These are phyloP conservation scores for Cataglyphis cursor DNA, from an alignment of 2,888 invertebrate species.

Conservation along the genomic window DNA sequence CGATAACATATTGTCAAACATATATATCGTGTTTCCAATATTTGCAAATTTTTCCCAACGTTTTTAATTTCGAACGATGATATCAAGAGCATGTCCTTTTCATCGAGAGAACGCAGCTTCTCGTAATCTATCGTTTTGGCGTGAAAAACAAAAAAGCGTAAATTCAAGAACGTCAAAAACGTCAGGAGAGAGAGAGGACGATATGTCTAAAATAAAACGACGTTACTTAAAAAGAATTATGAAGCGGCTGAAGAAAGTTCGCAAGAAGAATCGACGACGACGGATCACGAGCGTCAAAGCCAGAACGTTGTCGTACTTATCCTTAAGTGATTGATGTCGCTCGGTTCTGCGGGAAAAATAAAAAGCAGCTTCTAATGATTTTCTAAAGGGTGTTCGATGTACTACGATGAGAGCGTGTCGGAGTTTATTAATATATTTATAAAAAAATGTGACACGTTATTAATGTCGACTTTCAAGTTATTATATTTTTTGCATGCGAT, in stretches of 20 bases:
- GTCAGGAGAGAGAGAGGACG: constrained; percentile 43
- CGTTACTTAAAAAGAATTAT: constrained; percentile 70
- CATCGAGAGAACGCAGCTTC: not conserved
- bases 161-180: constrained; percentile 33
- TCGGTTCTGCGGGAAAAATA: constrained; percentile 51
- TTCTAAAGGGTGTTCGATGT: constrained; percentile 70
- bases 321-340: constrained; percentile 76
- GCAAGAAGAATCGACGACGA: constrained; percentile 74
- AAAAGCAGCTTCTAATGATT: constrained; percentile 66
- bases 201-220: constrained; percentile 63
- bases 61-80: not conserved
- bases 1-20: not conserved
- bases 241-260: constrained; percentile 66
- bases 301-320: constrained; percentile 73
- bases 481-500: not conserved
- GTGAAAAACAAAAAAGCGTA: constrained; percentile 30
- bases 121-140: constrained; percentile 37
- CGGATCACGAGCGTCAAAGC: constrained; percentile 72
- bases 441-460: constrained; percentile 44
- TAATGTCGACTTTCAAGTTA: not conserved
- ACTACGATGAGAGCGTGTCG: constrained; percentile 49
- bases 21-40: not conserved
- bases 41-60: constrained; percentile 15
- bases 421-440: constrained; percentile 63
- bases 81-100: not conserved